These are phyloP conservation scores for Eremobia ochroleuca DNA, from an alignment of 2,888 invertebrate species.

Conservation along the genomic window DNA sequence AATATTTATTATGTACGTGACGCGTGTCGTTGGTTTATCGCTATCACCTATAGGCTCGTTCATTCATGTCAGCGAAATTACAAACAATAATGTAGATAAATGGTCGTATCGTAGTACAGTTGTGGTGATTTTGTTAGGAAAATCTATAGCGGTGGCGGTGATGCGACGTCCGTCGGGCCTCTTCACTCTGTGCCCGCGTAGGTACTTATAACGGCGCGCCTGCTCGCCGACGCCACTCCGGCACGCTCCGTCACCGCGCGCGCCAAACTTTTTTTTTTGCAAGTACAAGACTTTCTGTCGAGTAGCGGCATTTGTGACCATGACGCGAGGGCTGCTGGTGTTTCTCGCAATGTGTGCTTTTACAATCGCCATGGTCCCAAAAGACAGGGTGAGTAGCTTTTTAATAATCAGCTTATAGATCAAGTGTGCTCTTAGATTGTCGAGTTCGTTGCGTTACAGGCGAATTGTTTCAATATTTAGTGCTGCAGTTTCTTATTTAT, in stretches of 20 bases:
- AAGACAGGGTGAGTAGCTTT: conserved; percentile 79
- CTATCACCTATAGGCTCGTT: conserved; percentile 50
- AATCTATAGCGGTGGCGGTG: conserved; percentile 52
- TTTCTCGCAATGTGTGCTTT: conserved; percentile 75
- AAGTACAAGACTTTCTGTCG: conserved; percentile 37
- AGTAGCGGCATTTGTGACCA: conserved; percentile 66
- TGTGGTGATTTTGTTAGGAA: conserved; percentile 51
- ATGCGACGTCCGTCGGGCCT: conserved; percentile 59
- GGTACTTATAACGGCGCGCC: conserved; percentile 74
- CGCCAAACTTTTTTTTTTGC: conserved; percentile 63
- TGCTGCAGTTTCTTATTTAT: conserved; percentile 12
- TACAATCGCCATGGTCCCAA: conserved; percentile 79
- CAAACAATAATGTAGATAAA: conserved; percentile 49
- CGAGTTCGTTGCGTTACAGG: conserved; percentile 21
- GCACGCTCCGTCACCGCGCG: conserved; percentile 72
- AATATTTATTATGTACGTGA: conserved; percentile 45
- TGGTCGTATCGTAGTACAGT: conserved; percentile 44
- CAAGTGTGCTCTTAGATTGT: conserved; percentile 8
- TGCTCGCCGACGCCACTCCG: conserved; percentile 77
- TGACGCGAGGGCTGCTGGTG: conserved; percentile 75
- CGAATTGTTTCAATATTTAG: conserved; percentile 19
- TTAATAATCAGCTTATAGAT: conserved; percentile 8
- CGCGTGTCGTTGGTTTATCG: conserved; percentile 52
- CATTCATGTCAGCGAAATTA: conserved; percentile 62
- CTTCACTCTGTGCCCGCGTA: conserved; percentile 61